Conservation (phyloP, 2,113 vertebrate species). For the Callaeas wilsoni region DNA sequence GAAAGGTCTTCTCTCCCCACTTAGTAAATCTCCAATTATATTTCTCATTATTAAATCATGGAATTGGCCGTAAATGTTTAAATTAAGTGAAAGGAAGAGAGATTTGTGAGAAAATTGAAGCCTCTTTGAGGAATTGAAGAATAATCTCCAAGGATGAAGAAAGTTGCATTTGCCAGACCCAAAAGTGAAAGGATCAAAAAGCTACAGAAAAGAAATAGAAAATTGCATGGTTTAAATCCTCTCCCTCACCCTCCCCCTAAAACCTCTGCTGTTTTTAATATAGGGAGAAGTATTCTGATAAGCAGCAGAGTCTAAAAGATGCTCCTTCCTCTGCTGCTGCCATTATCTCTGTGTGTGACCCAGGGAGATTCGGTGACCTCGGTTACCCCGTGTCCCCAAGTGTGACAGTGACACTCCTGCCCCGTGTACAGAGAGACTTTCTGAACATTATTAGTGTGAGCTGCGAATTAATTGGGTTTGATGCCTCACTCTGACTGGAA, state of each 20-base stretch:
- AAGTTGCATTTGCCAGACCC: slow-evolving; percentile 47
- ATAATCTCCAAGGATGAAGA: slow-evolving; percentile 61
- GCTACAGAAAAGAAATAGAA: not conserved
- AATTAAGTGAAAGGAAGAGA: slow-evolving; percentile 69
- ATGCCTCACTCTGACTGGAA: not conserved
- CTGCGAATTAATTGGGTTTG: not conserved
- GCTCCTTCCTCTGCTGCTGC: not conserved
- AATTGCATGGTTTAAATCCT: not conserved
- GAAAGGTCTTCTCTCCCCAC: slow-evolving; percentile 56
- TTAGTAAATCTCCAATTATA: slow-evolving; percentile 70
- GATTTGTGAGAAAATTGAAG: slow-evolving; percentile 69
- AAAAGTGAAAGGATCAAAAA: slow-evolving; percentile 31
- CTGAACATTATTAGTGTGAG: rapidly evolving
- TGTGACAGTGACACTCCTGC: not conserved
- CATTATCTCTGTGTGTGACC: not conserved
- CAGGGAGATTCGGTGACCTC: rapidly evolving
- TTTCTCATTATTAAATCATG: slow-evolving; percentile 76
- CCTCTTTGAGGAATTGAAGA: slow-evolving; percentile 53
- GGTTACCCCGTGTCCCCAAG: rapidly evolving
- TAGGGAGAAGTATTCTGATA: not conserved
- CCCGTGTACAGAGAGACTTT: rapidly evolving
- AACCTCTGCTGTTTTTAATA: slow-evolving; percentile 3
- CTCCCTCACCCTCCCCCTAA: not conserved
- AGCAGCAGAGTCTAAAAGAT: not conserved
- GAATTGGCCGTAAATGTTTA: slow-evolving; percentile 71